phyloP scores from a whole-genome alignment of 2,888 invertebrate species.

The Dastarcus helophoroides region DNA sequence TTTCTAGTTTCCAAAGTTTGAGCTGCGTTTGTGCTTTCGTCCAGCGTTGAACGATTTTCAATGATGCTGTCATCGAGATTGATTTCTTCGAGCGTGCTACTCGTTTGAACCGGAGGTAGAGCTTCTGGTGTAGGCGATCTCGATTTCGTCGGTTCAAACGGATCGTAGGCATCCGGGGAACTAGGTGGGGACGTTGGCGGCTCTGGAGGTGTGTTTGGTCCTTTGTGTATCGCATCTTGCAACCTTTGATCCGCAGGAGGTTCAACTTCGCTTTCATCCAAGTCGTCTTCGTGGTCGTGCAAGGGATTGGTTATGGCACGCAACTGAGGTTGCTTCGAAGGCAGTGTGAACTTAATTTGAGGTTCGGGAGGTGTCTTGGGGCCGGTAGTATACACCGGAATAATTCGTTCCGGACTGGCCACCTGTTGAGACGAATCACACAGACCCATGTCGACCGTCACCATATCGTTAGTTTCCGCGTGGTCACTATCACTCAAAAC shows the following conservation, averaged over 20 bases:
- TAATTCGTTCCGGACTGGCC: slow-evolving; percentile 26
- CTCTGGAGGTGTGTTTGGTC: slow-evolving; percentile 62
- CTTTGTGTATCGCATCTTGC: slow-evolving; percentile 39
- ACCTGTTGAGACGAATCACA: slow-evolving; percentile 30
- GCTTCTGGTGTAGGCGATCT: slow-evolving; percentile 51
- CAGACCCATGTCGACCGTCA: slow-evolving; percentile 17
- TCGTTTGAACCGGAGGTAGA: slow-evolving; percentile 5
- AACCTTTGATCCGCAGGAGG: slow-evolving; percentile 12
- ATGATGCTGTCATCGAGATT: slow-evolving; percentile 3
- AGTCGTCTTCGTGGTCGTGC: slow-evolving; percentile 45
- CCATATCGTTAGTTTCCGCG: slow-evolving; percentile 29
- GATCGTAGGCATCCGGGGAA: slow-evolving; percentile 79
- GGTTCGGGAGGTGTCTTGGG: slow-evolving; percentile 70
- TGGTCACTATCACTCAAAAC: slow-evolving; percentile 74
- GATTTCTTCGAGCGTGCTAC: slow-evolving; percentile 3
- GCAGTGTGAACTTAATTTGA: slow-evolving; percentile 51
- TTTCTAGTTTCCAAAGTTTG: slow-evolving; percentile 21
- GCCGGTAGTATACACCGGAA: slow-evolving; percentile 40
- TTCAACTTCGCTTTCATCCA: slow-evolving; percentile 24
- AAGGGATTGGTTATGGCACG: slow-evolving; percentile 49
- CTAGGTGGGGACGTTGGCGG: slow-evolving; percentile 56
- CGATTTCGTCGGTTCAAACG: slow-evolving; percentile 83
- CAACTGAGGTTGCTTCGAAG: slow-evolving; percentile 41
- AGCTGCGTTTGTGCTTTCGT: no score
- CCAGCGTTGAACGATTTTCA: no score